Base-by-base conservation (phyloP, 2,797 vertebrate genomes). In the Sciaenops ocellatus region DNA sequence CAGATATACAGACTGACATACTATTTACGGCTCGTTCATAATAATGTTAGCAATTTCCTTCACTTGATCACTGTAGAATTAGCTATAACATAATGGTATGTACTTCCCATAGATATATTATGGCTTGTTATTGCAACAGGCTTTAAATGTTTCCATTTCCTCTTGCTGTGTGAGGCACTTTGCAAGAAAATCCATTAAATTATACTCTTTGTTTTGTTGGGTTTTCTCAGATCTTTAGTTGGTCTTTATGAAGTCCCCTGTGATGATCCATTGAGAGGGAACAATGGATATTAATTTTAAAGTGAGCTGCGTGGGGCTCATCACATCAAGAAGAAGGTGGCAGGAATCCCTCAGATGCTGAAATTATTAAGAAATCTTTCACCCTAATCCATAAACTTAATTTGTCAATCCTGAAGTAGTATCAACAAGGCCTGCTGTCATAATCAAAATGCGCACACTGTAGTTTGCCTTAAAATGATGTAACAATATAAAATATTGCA, bases 121-220 rank as follows among this genome's bases (percentile, higher is more conserved):
- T 13, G 6, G 5, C 9, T 5, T 42, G 6, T 41, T 59, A 18
- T 46, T 38, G 17, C 48, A 81, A 15, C 18, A 56, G 15, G 11
- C 12, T 64, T 70, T 16, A 74, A 3, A 47, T 26, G 51, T 69
- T 61, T 54, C 22, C 12, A 3, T 65, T 38, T 76, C 16, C 24
- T 70, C 4, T 64, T 46, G 55, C 7, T 38, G 62, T 34, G 34
- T 42, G 34, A 34, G 20, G 7, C 38, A 54, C 38, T 20, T 16
- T 26, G 18, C 28, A 71, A 44, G 34, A 28, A 63, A 50, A 75
- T 50, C 16, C 10, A 1, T 68, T 48, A 5, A 80, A 54, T 11
- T 4, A 12, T 50, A 38, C 51, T 64, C 24, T 46, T 57, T 54
- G 11, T 57, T 59, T 50, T 34, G 24, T 2, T 50, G 5, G 34